Conservation (phyloP, 2,888 invertebrate genomes). For the Tineola bisselliella region DNA sequence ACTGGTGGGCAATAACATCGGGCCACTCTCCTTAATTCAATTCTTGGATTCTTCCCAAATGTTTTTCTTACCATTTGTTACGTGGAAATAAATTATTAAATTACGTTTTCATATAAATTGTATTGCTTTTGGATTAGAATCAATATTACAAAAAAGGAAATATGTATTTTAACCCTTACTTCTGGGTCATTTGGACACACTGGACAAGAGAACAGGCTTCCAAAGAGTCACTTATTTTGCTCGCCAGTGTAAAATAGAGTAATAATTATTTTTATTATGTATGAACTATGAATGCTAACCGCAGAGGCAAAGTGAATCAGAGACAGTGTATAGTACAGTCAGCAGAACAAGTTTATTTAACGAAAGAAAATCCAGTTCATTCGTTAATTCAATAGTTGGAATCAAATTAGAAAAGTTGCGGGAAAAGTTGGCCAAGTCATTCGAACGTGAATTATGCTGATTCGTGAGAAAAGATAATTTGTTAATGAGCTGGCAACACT, state of each 20-base stretch:
- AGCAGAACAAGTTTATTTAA: not conserved
- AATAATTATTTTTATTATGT: no score
- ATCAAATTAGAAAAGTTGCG: not conserved
- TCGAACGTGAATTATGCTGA: not conserved
- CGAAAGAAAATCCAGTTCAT: not conserved
- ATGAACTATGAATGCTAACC: no score
- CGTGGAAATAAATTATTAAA: not conserved
- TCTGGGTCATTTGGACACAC: not conserved
- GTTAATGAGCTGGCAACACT: not conserved
- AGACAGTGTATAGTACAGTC: no score
- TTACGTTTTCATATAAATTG: not conserved
- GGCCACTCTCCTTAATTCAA: not conserved
- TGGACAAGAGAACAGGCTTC: not conserved
- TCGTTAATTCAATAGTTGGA: not conserved
- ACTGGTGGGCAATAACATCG: not conserved
- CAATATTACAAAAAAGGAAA: slow-evolving; percentile 2
- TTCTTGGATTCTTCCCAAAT: not conserved
- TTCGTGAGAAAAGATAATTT: not conserved
- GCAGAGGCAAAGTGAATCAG: no score
- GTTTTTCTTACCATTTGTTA: not conserved
- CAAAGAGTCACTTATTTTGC: not conserved
- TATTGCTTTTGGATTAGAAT: no score
- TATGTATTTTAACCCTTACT: not conserved
- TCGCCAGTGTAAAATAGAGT: slow-evolving; percentile 3
- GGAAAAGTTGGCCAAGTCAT: not conserved